Evolutionary conservation across 2,888 invertebrate species (phyloP).

Genomic region (Clistopyga incitator): DNA sequence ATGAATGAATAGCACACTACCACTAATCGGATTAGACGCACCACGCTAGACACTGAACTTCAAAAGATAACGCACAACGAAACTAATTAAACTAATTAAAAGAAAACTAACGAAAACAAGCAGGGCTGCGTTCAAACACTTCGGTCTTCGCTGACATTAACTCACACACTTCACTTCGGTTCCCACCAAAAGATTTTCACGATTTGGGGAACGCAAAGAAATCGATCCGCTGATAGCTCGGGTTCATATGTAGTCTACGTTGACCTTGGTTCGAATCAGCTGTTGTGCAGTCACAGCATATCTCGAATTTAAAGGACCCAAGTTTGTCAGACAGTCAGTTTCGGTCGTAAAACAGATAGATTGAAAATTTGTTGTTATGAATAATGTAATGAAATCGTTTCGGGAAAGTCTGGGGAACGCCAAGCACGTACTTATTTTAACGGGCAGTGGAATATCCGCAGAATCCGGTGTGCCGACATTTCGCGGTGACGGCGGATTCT

Average conservation of each 20-base stretch:
- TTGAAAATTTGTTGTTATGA: constrained; percentile 45
- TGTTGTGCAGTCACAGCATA: not conserved
- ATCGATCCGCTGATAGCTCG: not conserved
- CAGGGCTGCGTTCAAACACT: too few species aligned
- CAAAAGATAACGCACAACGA: too few species aligned
- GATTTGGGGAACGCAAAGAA: not conserved
- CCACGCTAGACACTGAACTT: too few species aligned
- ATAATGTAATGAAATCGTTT: constrained; percentile 84
- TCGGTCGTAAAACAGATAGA: not conserved
- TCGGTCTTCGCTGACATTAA: too few species aligned
- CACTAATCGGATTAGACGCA: too few species aligned
- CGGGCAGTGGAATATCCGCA: constrained; percentile 93
- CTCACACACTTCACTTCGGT: too few species aligned
- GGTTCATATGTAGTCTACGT: not conserved
- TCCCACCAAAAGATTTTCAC: too few species aligned
- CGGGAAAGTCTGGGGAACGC: constrained; percentile 86
- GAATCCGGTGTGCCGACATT: constrained; percentile 96
- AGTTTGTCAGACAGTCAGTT: not conserved
- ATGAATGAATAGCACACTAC: too few species aligned
- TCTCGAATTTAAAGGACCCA: not conserved
- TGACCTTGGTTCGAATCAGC: constrained; percentile 9
- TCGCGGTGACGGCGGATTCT: constrained; percentile 92
- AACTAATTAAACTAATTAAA: too few species aligned
- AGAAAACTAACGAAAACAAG: too few species aligned
- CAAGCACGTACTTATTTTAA: constrained; percentile 89